Conservation (phyloP, 64 coral and sea anemone genomes). For the Cladopsammia gracilis region DNA sequence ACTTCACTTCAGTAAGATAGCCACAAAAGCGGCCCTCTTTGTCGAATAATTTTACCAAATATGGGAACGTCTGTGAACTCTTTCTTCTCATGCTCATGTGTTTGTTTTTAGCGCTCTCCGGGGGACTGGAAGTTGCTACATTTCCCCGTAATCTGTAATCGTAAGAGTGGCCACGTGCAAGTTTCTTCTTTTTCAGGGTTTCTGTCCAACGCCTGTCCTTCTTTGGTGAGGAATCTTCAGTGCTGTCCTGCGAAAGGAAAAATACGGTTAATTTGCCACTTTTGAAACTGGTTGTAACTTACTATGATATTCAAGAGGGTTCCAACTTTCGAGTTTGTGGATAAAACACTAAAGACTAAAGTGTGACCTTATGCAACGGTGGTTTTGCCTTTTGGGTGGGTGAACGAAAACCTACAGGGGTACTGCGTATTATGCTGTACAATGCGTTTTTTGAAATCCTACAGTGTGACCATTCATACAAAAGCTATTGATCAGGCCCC, state of each 20-base stretch:
- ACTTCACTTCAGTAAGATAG: slow-evolving; percentile 83
- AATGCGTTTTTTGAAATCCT: too few relatives aligned
- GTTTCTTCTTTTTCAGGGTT: slow-evolving; percentile 54
- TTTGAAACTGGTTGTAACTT: too few relatives aligned
- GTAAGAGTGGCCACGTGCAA: background rate
- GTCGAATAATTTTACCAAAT: slow-evolving; percentile 80
- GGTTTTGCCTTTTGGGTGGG: too few relatives aligned
- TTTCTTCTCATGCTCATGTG: slow-evolving; percentile 56
- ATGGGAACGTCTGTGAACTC: slow-evolving; percentile 72
- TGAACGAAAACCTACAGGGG: too few relatives aligned
- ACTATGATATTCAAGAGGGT: too few relatives aligned
- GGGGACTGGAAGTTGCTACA: background rate
- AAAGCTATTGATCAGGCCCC: too few relatives aligned
- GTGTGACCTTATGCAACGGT: too few relatives aligned
- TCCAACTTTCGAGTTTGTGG: too few relatives aligned
- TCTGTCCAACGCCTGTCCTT: slow-evolving; percentile 89
- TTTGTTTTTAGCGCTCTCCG: slow-evolving; percentile 44
- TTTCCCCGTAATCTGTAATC: slow-evolving; percentile 47
- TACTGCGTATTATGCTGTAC: too few relatives aligned
- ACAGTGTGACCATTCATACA: too few relatives aligned
- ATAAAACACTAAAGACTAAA: too few relatives aligned
- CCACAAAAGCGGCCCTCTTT: slow-evolving; percentile 90
- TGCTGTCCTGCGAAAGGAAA: slow-evolving; percentile 49
- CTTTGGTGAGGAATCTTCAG: slow-evolving; percentile 53
- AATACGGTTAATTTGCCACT: background rate